phyloP scores from a whole-genome alignment of 2,888 invertebrate species.

The Archaeoteleia sp. region DNA sequence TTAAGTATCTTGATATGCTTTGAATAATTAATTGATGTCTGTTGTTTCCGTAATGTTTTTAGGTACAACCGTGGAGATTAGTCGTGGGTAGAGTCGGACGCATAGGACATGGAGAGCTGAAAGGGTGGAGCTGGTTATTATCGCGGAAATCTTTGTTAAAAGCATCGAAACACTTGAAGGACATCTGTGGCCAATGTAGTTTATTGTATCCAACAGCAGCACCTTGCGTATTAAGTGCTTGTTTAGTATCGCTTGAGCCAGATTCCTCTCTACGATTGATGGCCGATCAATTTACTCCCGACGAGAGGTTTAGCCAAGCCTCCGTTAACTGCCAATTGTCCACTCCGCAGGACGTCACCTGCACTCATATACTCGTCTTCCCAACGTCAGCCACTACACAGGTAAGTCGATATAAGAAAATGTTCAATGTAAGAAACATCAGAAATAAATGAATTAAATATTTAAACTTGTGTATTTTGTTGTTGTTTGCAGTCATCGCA shows the following conservation, averaged over 20 bases:
- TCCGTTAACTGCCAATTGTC: conserved; percentile 92
- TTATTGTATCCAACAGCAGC: conserved; percentile 87
- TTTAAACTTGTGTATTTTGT: too few species aligned
- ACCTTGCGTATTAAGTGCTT: conserved; percentile 97
- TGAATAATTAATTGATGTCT: too few species aligned
- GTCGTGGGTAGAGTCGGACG: conserved; percentile 97
- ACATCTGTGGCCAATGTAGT: conserved; percentile 92
- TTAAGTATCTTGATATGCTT: background rate
- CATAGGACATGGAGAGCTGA: conserved; percentile 98
- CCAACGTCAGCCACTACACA: conserved; percentile 97
- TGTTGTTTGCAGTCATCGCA: conserved; percentile 79
- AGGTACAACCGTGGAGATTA: conserved; percentile 91
- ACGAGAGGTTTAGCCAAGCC: conserved; percentile 91
- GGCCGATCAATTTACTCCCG: conserved; percentile 97
- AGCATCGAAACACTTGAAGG: conserved; percentile 91
- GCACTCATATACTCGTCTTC: conserved; percentile 98
- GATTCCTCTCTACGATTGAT: conserved; percentile 89
- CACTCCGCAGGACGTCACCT: conserved; percentile 96
- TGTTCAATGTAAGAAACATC: too few species aligned
- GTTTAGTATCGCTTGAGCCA: conserved; percentile 96
- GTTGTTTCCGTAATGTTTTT: conserved; percentile 7
- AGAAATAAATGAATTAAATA: too few species aligned
- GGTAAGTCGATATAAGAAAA: too few species aligned
- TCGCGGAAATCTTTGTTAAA: conserved; percentile 92
- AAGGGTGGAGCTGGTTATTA: conserved; percentile 96